Conservation (phyloP, 2,113 vertebrate species). For the Ovis canadensis region DNA sequence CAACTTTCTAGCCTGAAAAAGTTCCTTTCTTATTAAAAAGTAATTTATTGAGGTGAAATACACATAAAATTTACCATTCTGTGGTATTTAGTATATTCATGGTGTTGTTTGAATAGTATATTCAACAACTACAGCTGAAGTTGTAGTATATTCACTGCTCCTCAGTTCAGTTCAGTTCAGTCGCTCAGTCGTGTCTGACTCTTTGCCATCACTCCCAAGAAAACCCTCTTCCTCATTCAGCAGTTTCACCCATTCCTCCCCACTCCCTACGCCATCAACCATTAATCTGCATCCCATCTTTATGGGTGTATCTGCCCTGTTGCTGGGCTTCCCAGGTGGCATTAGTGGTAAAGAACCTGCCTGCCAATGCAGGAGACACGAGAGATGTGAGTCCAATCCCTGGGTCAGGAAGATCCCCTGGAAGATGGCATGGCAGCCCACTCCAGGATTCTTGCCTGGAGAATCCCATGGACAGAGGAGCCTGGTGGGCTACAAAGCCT, state of each 20-base stretch:
- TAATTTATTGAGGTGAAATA: neutral
- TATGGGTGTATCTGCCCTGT: neutral
- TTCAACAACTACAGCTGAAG: too few relatives aligned
- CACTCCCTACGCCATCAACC: neutral
- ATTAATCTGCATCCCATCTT: neutral
- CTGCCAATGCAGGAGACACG: neutral
- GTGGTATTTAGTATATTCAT: neutral
- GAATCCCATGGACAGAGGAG: neutral
- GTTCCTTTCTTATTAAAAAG: neutral
- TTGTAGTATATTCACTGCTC: neutral
- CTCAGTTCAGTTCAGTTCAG: too few relatives aligned
- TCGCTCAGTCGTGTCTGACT: too few relatives aligned
- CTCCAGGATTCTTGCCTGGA: neutral
- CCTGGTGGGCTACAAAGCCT: neutral
- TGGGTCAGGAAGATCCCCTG: neutral
- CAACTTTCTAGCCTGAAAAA: neutral
- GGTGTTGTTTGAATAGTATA: neutral
- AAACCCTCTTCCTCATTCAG: neutral
- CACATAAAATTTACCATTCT: neutral
- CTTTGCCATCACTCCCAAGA: neutral
- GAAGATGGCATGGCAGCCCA: neutral
- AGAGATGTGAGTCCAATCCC: neutral
- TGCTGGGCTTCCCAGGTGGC: neutral
- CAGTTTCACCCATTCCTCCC: neutral
- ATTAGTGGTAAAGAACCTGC: neutral